Evolutionary conservation across 30 jellyfish, hydroid and myxozoan genomes (phyloP).

Genomic region (Turritopsis dohrnii): DNA sequence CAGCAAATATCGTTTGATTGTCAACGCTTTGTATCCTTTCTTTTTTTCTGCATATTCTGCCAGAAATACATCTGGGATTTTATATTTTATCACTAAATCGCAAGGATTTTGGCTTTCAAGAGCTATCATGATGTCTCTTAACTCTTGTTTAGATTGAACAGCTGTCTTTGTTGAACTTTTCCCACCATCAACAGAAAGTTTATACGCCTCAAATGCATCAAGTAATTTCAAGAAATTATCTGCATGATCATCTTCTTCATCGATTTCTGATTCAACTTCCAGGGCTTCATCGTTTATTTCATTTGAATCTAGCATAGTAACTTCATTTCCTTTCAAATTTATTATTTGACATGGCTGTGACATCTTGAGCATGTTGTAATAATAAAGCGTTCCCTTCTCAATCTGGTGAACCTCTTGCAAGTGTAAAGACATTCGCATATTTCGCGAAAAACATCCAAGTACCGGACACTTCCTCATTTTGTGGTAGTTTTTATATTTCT

Average conservation of each 20-base stretch:
- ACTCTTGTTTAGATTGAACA: not conserved
- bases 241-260: not conserved
- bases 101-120: not conserved
- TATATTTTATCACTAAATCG: not conserved
- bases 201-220: not conserved
- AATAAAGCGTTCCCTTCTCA: not conserved
- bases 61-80: not conserved
- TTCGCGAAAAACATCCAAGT: not conserved
- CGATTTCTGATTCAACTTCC: not conserved
- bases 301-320: not conserved
- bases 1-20: not conserved
- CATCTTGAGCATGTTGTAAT: not conserved
- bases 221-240: not conserved
- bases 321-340: not conserved
- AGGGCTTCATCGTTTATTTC: not conserved
- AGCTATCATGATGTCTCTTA: not conserved
- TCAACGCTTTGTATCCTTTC: not conserved
- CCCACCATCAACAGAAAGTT: slow-evolving; percentile 6
- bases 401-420: not conserved
- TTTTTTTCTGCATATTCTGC: not conserved
- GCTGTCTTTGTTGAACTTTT: not conserved
- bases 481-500: slow-evolving; percentile 21
- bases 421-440: not conserved
- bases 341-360: not conserved
- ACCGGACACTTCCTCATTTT: slow-evolving; percentile 1